Evolutionary conservation across 2,888 invertebrate genomes (phyloP), one percentile per base, ranked within the genome.

Genomic region (Leptura quadrifasciata): DNA sequence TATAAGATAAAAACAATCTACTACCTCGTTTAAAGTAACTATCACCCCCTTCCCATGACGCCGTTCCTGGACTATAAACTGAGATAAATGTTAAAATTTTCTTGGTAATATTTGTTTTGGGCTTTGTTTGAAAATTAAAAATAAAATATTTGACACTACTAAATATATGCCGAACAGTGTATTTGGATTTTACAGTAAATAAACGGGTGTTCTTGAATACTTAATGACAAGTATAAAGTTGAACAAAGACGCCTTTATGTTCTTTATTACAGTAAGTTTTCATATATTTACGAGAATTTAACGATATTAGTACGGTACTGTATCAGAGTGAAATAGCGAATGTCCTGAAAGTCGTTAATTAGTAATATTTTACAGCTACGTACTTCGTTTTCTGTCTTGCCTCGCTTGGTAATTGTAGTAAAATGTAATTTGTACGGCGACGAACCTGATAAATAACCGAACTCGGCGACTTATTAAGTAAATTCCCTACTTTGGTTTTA

Each of bases 331-430:
- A 84, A 84, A 85, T 85, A 85, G 85, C 83, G 85, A 85, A 84
- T 86, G 87, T 86, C 86, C 85, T 81, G 85, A 82, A 84, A 85
- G 83, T 85, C 86, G 87, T 87, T 88, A 88, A 88, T 88, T 88
- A 88, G 87, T 87, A 86, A 87, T 88, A 88, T 88, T 88, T 88
- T 88, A 88, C 87, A 86, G 84, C 84, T 80, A 81, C 82, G 81
- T 81, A 84, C 79, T 83, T 79, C 80, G 82, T 81, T 80, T 79
- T 82, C 83, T 79, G 82, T 83, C 83, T 83, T 80, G 79, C 77
- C 76, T 80, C 77, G 81, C 81, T 80, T 78, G 78, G 82, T 82
- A 85, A 85, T 84, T 84, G 83, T 82, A 83, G 82, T 81, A 83
- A 85, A 85, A 82, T 81, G 83, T 84, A 85, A 85, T 85, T 85